Percentiles rank a stretch among this genome's conserved stretches.
phyloP scores from a whole-genome alignment of 2,888 invertebrate genomes.

The Rapana venosa region DNA sequence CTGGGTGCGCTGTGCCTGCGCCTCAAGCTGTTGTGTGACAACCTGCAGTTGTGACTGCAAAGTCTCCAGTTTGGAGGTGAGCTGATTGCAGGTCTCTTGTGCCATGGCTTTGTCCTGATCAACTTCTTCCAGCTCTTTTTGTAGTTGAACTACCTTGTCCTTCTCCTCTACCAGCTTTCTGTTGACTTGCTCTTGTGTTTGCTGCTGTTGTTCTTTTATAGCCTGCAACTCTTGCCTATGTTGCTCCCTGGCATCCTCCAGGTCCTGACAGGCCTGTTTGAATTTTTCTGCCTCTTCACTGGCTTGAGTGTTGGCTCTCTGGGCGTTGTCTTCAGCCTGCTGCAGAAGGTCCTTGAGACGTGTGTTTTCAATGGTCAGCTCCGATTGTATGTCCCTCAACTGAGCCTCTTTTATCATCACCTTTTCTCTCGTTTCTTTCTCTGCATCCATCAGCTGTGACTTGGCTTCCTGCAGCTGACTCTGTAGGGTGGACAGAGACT shows the following conservation, averaged over 20 bases:
- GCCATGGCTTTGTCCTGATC: conserved; percentile 48
- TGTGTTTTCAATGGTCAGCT: conserved; percentile 39
- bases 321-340: conserved; percentile 42
- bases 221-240: conserved; percentile 25
- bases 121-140: conserved; percentile 41
- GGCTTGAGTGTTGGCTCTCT: conserved; percentile 15
- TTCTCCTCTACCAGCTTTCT: conserved; percentile 13
- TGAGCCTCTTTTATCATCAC: conserved; percentile 36
- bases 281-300: conserved; percentile 30
- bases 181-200: conserved; percentile 22
- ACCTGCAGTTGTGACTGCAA: not conserved
- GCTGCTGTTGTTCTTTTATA: conserved; percentile 33
- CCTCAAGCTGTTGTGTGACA: not conserved
- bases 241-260: conserved; percentile 7
- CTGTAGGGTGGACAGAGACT: conserved; percentile 36
- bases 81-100: conserved; percentile 15
- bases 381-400: conserved; percentile 38
- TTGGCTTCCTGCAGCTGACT: conserved; percentile 42
- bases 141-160: conserved; percentile 40
- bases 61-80: not conserved
- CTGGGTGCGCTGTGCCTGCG: not conserved
- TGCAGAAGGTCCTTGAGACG: conserved; percentile 36
- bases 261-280: conserved; percentile 24
- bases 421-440: conserved; percentile 41
- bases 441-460: conserved; percentile 31